Base-by-base conservation (phyloP, 2,888 invertebrate genomes). In the Molorchus minor region DNA sequence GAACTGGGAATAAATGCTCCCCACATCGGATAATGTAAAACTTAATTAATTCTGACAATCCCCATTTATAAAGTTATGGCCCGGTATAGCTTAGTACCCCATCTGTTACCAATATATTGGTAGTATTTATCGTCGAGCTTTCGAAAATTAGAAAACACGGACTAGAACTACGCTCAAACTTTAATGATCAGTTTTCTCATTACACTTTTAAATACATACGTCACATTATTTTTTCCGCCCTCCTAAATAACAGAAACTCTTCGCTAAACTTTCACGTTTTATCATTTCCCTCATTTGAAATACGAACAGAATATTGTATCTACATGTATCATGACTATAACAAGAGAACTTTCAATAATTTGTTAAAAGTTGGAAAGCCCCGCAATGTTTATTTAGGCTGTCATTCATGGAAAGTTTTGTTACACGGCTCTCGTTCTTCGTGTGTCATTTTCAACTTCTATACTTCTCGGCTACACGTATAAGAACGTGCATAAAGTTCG, bases 331-430 rank as follows among this genome's bases (percentile, higher is more conserved):
- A 19, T 12, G 20, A 41, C 19, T n/a, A n/a, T 41, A 7, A 44
- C 44, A 21, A 25, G 44, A 25, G 25, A 25, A 44, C 12, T 44
- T 21, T 44, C 21, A 44, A 44, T 41, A 41, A 41, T 44, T 25
- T 44, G 44, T 25, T 44, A 15, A 44, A 44, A 25, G 25, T 25
- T 21, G 13, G 44, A 44, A 10, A 44, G 44, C 44, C 25, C 10
- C 13, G 44, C 44, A 44, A 25, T 25, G 21, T 44, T 44, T 44
- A 44, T 44, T 44, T 44, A 20, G 25, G 7, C 25, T 44, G 44
- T 44, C 44, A 5, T 25, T 15, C 44, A 25, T 10, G 19, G 44
- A 44, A 19, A 17, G 40, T 15, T 44, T 25, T n/a, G 25, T 8
- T 25, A 25, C 8, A 8, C 25, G 25, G 25, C 25, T 4, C 8